Evolutionary conservation across 2,888 invertebrate species (phyloP), one percentile per base, ranked within the genome.

Genomic region (Epistrophe eligans): DNA sequence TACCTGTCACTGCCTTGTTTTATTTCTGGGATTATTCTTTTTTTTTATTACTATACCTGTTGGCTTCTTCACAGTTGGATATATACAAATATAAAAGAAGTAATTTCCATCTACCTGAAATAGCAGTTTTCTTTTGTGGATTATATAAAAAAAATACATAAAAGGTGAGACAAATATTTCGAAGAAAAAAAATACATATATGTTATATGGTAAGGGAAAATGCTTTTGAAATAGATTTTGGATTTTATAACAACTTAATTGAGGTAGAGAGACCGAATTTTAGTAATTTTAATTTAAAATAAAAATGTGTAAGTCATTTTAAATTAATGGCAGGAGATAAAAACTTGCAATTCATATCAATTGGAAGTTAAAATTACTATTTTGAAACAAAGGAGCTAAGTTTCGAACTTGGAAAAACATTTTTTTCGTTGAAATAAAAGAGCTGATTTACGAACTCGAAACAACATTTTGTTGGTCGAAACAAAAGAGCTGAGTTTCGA

Each of bases 61-160:
- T 76, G 83, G 74, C 55, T 48, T 67, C 55, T 40, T 57, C 52
- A 43, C 62, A 79, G 70, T 84, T 81, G 84, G 84, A 84, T 84
- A 52, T 6, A 64, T 64, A n/a, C n/a, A n/a, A 43, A 43, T 45
- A 45, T 24, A 60, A 48, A 67, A 66, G 74, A 62, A 81, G 70
- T 38, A 45, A 48, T 48, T 57, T 57, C 50, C 43, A 35, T 76
- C 71, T 80, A 84, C 84, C 84, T 84, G 84, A 24, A 80, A 76
- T 4, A 67, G 76, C 66, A 84, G 84, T 60, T 43, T 55, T 28
- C 48, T 58, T 64, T 84, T 84, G 84, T 84, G 84, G 84, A 84
- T 84, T 84, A 84, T 40, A 72, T 77, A 66, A 55, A 58, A 58
- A 64, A 72, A 32, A 66, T 45, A 76, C 38, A 82, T 52, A 77